Evolutionary conservation across 2,888 invertebrate species (phyloP), one percentile per base, ranked within the genome.

Genomic region (Malthinus seriepunctatus): DNA sequence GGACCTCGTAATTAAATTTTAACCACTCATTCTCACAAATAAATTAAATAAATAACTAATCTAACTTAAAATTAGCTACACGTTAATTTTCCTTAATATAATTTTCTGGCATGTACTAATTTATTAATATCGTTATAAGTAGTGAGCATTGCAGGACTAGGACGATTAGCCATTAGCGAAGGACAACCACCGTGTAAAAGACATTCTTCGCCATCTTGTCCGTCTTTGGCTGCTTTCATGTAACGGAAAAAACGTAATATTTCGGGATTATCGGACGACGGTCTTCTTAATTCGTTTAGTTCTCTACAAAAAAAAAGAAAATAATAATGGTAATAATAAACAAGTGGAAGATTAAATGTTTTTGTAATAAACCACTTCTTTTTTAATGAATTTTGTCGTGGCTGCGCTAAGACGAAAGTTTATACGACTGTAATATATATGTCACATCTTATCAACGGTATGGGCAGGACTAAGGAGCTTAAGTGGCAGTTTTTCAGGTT

Each of bases 121-220:
- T 93, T 93, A 73, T 93, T 93, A 67, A 93, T 93, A 69, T 93
- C 91, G 69, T 93, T 89, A 78, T 88, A 93, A 0, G 92, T 91
- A 31, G 90, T 89, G 48, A 93, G 84, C 90, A 93, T 92, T 10
- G 92, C 92, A 58, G 92, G 91, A 76, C 85, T 86, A 47, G 85
- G 83, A 44, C 87, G 86, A 66, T 85, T 83, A 23, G 86, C 82
- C 0, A 86, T 82, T 46, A 86, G 84, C 0, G 80, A 73, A 1
- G 84, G 81, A 75, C 93, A 93, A 1, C 83, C 83, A 67, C 80
- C 82, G 73, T 90, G 88, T 0, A 83, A 80, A n/a, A 83, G 78
- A 72, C 93, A 93, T 71, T 87, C 87, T 8, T 84, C 80, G 11
- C 90, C 90, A 71, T 93, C 93, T 72, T 93, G 93, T 0, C 93